Conservation (phyloP, 2,888 invertebrate species). For the Nomada fucata region DNA sequence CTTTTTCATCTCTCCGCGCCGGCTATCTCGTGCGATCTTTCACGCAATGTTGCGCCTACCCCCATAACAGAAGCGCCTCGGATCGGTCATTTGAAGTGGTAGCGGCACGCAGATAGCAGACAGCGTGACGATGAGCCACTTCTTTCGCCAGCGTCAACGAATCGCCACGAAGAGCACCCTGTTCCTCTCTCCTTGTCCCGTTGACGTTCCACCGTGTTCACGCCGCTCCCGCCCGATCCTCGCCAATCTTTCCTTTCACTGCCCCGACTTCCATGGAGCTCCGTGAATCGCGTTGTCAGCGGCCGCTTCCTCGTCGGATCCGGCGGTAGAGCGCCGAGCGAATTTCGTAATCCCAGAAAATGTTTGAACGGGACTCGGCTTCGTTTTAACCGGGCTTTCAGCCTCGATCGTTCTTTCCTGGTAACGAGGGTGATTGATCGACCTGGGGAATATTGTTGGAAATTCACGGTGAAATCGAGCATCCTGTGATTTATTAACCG, state of each 20-base stretch:
- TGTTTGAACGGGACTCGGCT: constrained; percentile 11
- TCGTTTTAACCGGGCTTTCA: constrained; percentile 11
- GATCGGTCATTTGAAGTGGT: constrained; percentile 64
- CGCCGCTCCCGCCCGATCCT: constrained; percentile 33
- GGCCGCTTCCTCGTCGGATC: constrained; percentile 42
- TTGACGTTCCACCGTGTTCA: not conserved
- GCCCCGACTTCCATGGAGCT: constrained; percentile 51
- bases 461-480: not conserved
- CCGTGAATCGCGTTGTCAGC: constrained; percentile 59
- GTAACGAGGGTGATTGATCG: constrained; percentile 13
- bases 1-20: constrained; percentile 24
- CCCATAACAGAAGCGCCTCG: constrained; percentile 39
- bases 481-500: not conserved
- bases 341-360: constrained; percentile 20
- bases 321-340: constrained; percentile 4
- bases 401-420: constrained; percentile 16
- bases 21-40: constrained; percentile 32
- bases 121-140: constrained; percentile 77
- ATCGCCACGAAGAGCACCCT: constrained; percentile 46
- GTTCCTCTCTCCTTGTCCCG: constrained; percentile 20
- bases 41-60: constrained; percentile 41
- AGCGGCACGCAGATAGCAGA: constrained; percentile 72
- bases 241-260: constrained; percentile 58
- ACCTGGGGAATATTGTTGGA: not conserved
- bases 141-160: constrained; percentile 63